phyloP scores from a whole-genome alignment of 2,888 invertebrate genomes.

The Campoletis raptor region DNA sequence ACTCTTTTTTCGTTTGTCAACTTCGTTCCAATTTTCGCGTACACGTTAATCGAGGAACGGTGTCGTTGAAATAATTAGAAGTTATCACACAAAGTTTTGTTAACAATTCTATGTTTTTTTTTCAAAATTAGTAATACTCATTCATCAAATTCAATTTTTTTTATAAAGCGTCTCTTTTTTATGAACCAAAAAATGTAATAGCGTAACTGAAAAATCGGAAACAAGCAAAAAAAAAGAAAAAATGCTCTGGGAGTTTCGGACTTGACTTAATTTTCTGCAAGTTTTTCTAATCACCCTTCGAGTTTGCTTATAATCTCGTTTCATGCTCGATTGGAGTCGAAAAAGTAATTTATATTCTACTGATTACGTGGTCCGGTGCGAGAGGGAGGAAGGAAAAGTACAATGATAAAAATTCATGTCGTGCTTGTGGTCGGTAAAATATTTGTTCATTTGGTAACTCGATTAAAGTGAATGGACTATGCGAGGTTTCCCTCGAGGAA shows the following conservation, averaged over 20 bases:
- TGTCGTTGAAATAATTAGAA: background rate
- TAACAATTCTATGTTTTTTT: background rate
- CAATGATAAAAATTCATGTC: conserved; percentile 61
- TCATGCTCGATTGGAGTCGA: conserved; percentile 18
- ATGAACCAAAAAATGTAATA: background rate
- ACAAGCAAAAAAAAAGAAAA: background rate
- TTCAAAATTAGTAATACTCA: background rate
- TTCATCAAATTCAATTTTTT: background rate
- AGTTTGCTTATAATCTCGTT: conserved; percentile 13
- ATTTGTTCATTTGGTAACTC: conserved; percentile 69
- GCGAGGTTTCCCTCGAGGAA: conserved; percentile 43
- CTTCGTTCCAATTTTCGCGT: background rate
- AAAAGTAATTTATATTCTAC: conserved; percentile 43
- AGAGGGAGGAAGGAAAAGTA: background rate
- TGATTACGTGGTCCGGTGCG: conserved; percentile 44
- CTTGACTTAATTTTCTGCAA: background rate
- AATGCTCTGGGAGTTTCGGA: background rate
- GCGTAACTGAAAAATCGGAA: too few species aligned
- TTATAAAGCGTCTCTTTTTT: too few species aligned
- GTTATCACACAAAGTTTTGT: background rate
- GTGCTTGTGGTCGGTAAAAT: conserved; percentile 56
- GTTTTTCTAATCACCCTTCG: background rate
- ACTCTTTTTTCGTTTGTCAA: background rate
- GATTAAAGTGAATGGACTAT: conserved; percentile 59
- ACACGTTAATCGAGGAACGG: background rate